Evolutionary conservation across 2,797 vertebrate genomes (phyloP), one percentile per base, ranked within the genome.

Genomic region (Miichthys miiuy): DNA sequence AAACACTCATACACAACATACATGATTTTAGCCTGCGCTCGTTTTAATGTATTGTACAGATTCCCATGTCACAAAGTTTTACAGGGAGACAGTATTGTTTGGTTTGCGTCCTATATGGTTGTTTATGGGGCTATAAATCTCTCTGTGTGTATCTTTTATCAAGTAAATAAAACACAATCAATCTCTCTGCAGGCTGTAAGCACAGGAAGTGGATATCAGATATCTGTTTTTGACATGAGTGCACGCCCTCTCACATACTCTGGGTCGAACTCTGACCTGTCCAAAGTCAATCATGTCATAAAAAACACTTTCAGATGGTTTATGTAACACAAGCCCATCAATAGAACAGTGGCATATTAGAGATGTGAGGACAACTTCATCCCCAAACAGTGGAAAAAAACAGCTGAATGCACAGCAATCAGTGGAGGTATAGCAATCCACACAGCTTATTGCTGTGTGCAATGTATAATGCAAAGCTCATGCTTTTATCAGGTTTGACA

Each of bases 401-500:
- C 34, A 30, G 57, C 27, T 61, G n/a, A 60, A 78, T 50, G 38
- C 41, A 60, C 25, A 75, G 21, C 17, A 71, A 46, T 78, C 61
- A 65, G 27, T 16, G 20, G 8, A 79, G 13, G 16, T 57, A 38
- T 16, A 66, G 68, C 38, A 68, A 38, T n/a, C 51, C 42, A 75
- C 47, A 47, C 41, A 62, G 27, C 8, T 38, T 25, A 38, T 20
- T 18, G 6, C 44, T 79, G 25, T 56, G 56, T 60, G 18, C 12
- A 38, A 38, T 71, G 55, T 20, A 38, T 61, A 11, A 73, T 30
- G 51, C 62, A 80, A 58, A 61, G 2, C 48, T 60, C 6, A 66
- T 34, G 20, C n/a, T 47, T 42, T 81, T 47, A 87, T 70, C 16
- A 25, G 25, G 8, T 79, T 25, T 72, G 86, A 87, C 84, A 90